Percentiles rank a stretch among this genome's conserved stretches.
Evolutionary conservation across 2,113 vertebrate species (phyloP).

Genomic region (Phylloscopus trochilus): DNA sequence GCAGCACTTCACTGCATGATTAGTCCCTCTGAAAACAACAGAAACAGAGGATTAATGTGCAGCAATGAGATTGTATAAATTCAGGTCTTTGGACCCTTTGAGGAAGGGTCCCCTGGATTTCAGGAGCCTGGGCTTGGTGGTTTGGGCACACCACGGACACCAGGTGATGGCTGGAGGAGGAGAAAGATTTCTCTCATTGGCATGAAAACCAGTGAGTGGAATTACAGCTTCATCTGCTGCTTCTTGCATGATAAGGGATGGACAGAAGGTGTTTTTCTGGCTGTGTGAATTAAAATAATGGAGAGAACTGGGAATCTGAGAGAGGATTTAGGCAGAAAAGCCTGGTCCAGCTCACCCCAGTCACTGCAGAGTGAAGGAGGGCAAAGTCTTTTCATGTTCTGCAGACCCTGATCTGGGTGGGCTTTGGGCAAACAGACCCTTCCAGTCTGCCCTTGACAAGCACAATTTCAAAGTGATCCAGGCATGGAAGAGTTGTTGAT

Average conservation of each 20-base stretch:
- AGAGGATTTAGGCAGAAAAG: neutral
- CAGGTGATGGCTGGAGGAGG: neutral
- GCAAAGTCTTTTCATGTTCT: accelerated
- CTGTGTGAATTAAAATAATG: neutral
- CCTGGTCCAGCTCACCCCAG: neutral
- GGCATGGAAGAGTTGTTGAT: neutral
- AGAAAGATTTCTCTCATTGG: neutral
- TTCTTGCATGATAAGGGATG: neutral
- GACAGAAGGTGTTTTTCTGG: neutral
- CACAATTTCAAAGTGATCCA: neutral
- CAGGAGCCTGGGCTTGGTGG: neutral
- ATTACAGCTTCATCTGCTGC: neutral
- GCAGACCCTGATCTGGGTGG: neutral
- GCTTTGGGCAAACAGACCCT: neutral
- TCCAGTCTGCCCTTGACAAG: neutral
- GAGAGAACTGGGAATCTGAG: neutral
- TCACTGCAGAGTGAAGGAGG: neutral
- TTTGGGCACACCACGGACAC: accelerated
- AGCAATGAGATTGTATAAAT: neutral
- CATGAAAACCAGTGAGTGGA: neutral
- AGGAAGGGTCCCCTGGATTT: neutral
- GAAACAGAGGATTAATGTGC: neutral
- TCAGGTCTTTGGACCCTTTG: neutral
- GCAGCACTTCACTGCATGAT: neutral
- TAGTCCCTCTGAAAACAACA: neutral